Conservation (phyloP, 1,140 invertebrate genomes). For the Tetramorium simillimum region DNA sequence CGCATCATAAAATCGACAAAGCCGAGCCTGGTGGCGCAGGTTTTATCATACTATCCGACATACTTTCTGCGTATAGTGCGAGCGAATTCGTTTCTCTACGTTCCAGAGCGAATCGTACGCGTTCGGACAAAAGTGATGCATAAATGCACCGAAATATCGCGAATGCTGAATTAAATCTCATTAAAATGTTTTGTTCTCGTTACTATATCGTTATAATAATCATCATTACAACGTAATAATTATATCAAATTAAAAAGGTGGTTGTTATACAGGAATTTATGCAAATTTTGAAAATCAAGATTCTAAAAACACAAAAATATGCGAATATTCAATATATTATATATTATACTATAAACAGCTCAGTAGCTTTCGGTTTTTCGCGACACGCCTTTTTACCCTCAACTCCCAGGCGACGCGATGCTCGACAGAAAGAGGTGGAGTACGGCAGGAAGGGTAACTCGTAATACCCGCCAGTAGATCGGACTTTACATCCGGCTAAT, state of each 20-base stretch:
- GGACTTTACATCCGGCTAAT: constrained; percentile 71
- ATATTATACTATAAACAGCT: neutral
- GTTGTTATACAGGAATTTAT: neutral
- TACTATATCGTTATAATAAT: neutral
- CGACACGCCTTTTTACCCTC: neutral
- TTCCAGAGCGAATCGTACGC: neutral
- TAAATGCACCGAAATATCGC: neutral
- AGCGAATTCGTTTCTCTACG: constrained; percentile 4
- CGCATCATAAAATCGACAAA: constrained; percentile 61
- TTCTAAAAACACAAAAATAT: neutral
- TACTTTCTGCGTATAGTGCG: constrained; percentile 21
- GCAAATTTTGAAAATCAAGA: neutral
- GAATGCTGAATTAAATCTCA: neutral
- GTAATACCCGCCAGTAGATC: constrained; percentile 52
- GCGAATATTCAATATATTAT: neutral
- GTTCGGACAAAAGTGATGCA: neutral
- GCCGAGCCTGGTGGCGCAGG: neutral
- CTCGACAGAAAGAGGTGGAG: neutral
- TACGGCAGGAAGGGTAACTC: neutral
- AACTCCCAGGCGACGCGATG: constrained; percentile 11
- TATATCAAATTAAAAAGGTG: neutral
- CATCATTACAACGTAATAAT: neutral
- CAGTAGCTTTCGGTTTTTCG: neutral
- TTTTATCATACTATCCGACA: constrained; percentile 38
- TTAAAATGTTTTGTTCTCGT: neutral